These are phyloP conservation scores for Gonioctena quinquepunctata DNA, from an alignment of 1,140 invertebrate genomes.

Conservation along the genomic window DNA sequence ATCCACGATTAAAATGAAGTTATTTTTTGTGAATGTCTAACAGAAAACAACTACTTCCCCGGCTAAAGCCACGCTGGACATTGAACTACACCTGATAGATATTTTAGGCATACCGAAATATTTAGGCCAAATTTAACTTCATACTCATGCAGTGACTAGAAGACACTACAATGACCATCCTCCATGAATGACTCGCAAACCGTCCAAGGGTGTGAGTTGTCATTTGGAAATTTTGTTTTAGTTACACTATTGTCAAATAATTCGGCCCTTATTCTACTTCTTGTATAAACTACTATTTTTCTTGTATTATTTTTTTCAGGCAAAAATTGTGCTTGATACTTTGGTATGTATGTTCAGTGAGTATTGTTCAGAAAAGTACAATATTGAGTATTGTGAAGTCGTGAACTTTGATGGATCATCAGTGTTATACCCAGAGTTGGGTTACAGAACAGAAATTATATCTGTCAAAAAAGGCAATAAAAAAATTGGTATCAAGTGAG, in stretches of 20 bases:
- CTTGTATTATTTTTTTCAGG: constrained; percentile 33
- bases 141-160: too few relatives aligned
- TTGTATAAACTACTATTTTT: background rate
- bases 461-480: constrained; percentile 73
- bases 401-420: constrained; percentile 69
- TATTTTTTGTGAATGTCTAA: too few relatives aligned
- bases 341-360: constrained; percentile 94
- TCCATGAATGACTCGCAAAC: too few relatives aligned
- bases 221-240: too few relatives aligned
- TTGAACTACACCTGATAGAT: too few relatives aligned
- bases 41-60: too few relatives aligned
- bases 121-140: too few relatives aligned
- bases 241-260: background rate
- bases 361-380: constrained; percentile 82
- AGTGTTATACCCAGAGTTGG: constrained; percentile 75
- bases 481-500: constrained; percentile 86
- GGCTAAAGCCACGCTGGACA: too few relatives aligned
- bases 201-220: too few relatives aligned
- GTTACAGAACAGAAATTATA: constrained; percentile 77
- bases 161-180: too few relatives aligned
- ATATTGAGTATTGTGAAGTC: constrained; percentile 84
- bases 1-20: too few relatives aligned
- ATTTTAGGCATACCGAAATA: too few relatives aligned
- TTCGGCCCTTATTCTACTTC: background rate
- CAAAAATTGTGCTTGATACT: constrained; percentile 81